Percentiles rank a stretch among this genome's conserved stretches.
Conservation (phyloP, 1,140 invertebrate species). For the Diorhabda elongata region DNA sequence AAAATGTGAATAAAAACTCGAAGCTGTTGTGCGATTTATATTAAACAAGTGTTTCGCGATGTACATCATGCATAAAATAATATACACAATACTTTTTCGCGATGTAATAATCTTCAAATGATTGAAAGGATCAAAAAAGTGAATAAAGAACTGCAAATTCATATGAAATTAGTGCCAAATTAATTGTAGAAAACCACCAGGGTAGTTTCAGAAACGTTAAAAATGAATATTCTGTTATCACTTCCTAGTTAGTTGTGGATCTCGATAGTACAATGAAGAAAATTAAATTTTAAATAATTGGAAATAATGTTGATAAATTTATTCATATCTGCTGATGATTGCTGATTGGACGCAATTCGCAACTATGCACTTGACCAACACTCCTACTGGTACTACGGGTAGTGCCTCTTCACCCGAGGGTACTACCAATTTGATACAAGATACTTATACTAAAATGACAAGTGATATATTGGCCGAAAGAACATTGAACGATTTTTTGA, state of each 20-base stretch:
- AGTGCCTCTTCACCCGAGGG: conserved; percentile 52
- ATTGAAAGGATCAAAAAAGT: too few relatives aligned
- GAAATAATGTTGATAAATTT: too few relatives aligned
- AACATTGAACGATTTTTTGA: conserved; percentile 83
- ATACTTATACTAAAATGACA: conserved; percentile 85
- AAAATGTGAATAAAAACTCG: conserved; percentile 17
- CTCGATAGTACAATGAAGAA: too few relatives aligned
- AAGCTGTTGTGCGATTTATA: background rate
- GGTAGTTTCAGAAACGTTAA: too few relatives aligned
- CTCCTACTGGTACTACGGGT: conserved; percentile 43
- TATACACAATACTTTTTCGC: too few relatives aligned
- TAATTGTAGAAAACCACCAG: too few relatives aligned
- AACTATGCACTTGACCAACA: conserved; percentile 54
- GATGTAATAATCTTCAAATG: too few relatives aligned
- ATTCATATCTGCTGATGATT: conserved; percentile 23
- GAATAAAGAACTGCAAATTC: too few relatives aligned
- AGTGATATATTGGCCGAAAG: conserved; percentile 80
- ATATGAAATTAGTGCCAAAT: too few relatives aligned
- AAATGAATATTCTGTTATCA: too few relatives aligned
- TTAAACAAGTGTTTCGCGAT: background rate
- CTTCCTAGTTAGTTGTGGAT: too few relatives aligned
- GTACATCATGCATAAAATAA: background rate
- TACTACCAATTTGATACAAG: conserved; percentile 62
- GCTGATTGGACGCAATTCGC: conserved; percentile 28
- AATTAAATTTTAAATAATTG: too few relatives aligned